These are phyloP conservation scores for Arenaria interpres DNA, from an alignment of 2,113 vertebrate genomes.

Conservation along the genomic window DNA sequence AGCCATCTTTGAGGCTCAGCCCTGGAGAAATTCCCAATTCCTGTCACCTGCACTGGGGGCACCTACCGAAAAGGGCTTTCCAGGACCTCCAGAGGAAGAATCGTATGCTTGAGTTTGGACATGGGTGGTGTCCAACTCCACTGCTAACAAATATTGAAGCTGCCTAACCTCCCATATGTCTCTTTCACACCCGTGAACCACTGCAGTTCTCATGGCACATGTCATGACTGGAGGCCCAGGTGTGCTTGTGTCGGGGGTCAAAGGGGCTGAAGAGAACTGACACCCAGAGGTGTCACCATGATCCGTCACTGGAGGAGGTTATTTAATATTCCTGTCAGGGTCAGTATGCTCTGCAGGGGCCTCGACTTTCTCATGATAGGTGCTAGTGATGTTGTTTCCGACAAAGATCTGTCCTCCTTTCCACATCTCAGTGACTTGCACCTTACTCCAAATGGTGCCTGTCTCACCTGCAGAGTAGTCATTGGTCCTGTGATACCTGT, in stretches of 20 bases:
- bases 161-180: background rate
- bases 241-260: background rate
- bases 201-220: background rate
- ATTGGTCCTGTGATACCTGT: background rate
- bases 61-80: background rate
- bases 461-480: background rate
- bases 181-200: accelerated
- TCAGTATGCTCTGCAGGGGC: background rate
- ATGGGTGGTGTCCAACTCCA: background rate
- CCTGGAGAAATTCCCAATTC: background rate
- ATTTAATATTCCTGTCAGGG: background rate
- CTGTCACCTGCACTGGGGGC: background rate
- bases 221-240: too few species aligned
- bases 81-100: background rate
- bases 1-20: background rate
- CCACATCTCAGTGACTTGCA: background rate
- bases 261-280: background rate
- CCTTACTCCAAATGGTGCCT: background rate
- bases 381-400: background rate
- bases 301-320: background rate
- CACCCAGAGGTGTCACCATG: too few species aligned
- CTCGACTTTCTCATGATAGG: accelerated
- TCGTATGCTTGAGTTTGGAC: accelerated
- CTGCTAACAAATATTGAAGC: background rate
- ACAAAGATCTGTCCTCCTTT: background rate